Percentiles rank a stretch among this genome's conserved stretches.
Evolutionary conservation across 2,797 vertebrate genomes (phyloP).

Genomic region (Cossypha heuglini): DNA sequence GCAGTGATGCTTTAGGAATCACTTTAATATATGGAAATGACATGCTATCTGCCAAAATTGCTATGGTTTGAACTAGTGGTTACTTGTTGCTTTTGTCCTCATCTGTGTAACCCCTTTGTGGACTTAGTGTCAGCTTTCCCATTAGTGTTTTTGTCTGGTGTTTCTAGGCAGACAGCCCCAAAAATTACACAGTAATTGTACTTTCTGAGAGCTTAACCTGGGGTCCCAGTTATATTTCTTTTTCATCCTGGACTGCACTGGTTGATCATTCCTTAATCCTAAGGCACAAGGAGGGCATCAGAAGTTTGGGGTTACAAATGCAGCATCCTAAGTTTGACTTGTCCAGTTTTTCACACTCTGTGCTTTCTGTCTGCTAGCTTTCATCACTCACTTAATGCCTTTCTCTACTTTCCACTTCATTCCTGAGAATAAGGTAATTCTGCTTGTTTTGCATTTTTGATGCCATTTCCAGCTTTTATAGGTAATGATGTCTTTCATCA

Average conservation of each 20-base stretch:
- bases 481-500: not conserved
- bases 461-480: not conserved
- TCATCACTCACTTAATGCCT: not conserved
- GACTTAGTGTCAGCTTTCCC: not conserved
- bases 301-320: not conserved
- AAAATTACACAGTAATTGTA: no score
- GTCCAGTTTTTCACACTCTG: not conserved
- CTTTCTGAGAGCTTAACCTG: not conserved
- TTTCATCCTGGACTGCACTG: not conserved
- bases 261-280: not conserved
- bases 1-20: not conserved
- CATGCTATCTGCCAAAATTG: not conserved
- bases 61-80: not conserved
- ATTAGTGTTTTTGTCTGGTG: rapidly evolving
- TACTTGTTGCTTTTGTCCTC: not conserved
- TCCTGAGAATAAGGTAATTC: not conserved
- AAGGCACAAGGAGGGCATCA: not conserved
- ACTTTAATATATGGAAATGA: not conserved
- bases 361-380: not conserved
- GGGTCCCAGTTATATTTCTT: not conserved
- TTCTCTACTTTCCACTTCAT: not conserved
- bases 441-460: not conserved
- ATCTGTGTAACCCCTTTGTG: not conserved
- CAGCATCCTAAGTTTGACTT: not conserved
- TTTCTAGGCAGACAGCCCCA: not conserved